Conservation (phyloP, 2,888 invertebrate species). For the Disparrhopalites patrizii region DNA sequence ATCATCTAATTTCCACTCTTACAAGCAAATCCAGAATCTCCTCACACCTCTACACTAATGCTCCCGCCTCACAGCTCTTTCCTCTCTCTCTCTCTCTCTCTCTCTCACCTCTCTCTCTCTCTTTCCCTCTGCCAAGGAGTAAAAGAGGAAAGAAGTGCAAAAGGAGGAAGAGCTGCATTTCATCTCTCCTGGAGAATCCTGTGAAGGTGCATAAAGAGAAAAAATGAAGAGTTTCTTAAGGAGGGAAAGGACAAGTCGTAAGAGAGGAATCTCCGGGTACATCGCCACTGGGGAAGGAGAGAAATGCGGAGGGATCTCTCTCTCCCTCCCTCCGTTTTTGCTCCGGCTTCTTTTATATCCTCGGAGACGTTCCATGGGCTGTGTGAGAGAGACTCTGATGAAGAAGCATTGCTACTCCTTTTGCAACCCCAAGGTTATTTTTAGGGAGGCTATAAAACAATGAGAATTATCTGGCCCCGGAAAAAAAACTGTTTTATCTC, state of each 20-base stretch:
- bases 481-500: conserved; percentile 1
- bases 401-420: conserved; percentile 7
- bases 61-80: background rate
- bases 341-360: too few relatives aligned
- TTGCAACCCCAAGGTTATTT: conserved; percentile 14
- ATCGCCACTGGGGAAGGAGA: too few relatives aligned
- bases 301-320: too few relatives aligned
- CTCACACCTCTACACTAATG: background rate
- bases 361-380: too few relatives aligned
- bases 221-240: too few relatives aligned
- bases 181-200: too few relatives aligned
- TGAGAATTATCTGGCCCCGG: background rate
- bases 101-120: background rate
- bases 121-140: background rate
- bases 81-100: background rate
- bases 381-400: conserved; percentile 3
- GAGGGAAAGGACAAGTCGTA: too few relatives aligned
- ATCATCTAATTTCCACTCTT: conserved; percentile 23
- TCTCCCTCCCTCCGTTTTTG: too few relatives aligned
- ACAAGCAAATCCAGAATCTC: background rate
- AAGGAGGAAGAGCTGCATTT: too few relatives aligned
- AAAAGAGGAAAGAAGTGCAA: too few relatives aligned
- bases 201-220: too few relatives aligned
- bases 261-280: too few relatives aligned
- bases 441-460: conserved; percentile 19